These are phyloP conservation scores for Actenoides lindsayi DNA, from an alignment of 2,113 vertebrate genomes.

Conservation along the genomic window DNA sequence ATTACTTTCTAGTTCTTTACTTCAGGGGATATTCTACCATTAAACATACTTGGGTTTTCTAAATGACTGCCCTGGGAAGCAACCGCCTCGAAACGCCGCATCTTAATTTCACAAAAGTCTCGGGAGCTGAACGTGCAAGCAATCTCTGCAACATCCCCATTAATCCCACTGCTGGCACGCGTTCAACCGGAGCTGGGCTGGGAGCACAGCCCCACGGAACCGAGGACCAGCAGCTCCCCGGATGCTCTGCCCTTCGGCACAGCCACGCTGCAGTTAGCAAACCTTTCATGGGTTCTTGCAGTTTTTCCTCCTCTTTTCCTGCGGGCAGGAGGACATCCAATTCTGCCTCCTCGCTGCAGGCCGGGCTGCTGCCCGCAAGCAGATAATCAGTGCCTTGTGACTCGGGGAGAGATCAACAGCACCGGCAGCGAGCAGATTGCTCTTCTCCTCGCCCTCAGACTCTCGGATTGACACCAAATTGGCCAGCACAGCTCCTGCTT, in stretches of 20 bases:
- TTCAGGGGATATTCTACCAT: slow-evolving; percentile 36
- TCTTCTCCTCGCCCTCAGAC: not conserved
- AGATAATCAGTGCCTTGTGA: not conserved
- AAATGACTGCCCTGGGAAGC: slow-evolving; percentile 58
- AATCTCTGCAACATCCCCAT: slow-evolving; percentile 50
- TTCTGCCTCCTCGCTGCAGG: not conserved
- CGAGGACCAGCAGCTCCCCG: not conserved
- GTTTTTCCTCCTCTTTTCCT: not conserved
- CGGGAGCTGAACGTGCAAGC: slow-evolving; percentile 55
- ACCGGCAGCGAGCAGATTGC: not conserved
- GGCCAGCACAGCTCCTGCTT: not conserved
- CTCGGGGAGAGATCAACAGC: not conserved
- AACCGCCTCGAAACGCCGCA: slow-evolving; percentile 57
- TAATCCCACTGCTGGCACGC: slow-evolving; percentile 27
- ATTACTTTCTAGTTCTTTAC: slow-evolving; percentile 62
- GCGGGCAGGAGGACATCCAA: not conserved
- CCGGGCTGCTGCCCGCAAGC: not conserved
- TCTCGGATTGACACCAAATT: not conserved
- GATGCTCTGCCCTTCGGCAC: not conserved
- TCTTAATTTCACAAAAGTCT: slow-evolving; percentile 59
- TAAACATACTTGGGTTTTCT: slow-evolving; percentile 53
- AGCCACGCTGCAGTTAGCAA: not conserved
- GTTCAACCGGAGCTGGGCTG: not conserved
- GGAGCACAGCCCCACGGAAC: not conserved
- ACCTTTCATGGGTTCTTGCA: not conserved